These are phyloP conservation scores for Zeugodacus cucurbitae DNA, from an alignment of 1,140 invertebrate species.

Conservation along the genomic window DNA sequence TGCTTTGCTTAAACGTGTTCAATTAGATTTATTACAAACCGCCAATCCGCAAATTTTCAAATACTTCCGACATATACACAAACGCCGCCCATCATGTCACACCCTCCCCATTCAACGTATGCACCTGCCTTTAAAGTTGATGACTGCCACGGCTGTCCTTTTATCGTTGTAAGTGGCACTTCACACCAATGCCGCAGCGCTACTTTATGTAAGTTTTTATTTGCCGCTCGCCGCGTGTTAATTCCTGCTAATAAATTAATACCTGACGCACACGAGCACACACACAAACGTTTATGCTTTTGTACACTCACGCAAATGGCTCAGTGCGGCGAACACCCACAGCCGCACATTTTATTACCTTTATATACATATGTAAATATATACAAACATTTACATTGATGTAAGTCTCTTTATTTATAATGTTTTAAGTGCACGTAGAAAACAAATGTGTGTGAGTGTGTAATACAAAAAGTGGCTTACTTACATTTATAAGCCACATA, in stretches of 20 bases:
- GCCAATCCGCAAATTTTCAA: no score
- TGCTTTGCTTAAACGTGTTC: no score
- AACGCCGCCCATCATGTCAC: neutral
- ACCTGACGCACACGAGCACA: neutral
- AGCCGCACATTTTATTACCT: neutral
- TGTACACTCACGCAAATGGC: neutral
- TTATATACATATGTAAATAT: neutral
- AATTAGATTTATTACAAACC: no score
- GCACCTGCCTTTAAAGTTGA: neutral
- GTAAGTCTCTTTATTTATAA: neutral
- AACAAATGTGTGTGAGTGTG: neutral
- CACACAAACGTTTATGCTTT: neutral
- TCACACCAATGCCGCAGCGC: neutral
- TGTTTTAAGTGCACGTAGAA: no score
- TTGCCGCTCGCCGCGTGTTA: neutral
- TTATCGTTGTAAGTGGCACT: neutral
- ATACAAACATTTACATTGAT: neutral
- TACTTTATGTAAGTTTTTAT: neutral
- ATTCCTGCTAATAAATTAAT: neutral
- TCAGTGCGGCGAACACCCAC: neutral
- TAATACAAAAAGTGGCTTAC: neutral
- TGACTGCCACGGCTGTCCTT: neutral
- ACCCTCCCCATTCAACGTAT: neutral
- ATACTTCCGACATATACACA: neutral
- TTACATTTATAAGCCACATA: neutral